A percentile compares a stretch with the other conserved stretches of the same genome.
Evolutionary conservation across 53 echinoderm and acorn worm genomes (phyloP).

Genomic region (Patiria pectinifera): DNA sequence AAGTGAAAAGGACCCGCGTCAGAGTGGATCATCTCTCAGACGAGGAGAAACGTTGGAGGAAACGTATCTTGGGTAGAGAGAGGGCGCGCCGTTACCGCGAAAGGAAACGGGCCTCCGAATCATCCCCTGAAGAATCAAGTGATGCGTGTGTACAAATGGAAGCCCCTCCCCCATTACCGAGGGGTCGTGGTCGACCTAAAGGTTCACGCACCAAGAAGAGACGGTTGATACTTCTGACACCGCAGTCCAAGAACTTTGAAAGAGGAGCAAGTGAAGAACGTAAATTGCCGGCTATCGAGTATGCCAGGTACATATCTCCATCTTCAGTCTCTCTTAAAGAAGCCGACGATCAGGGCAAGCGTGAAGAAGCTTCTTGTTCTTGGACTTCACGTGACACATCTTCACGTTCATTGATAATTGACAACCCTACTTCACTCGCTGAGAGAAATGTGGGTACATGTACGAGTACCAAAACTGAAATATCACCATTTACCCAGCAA

Average conservation of each 20-base stretch:
- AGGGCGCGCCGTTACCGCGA: constrained; percentile 55
- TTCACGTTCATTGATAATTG: not conserved
- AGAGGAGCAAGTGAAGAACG: not conserved
- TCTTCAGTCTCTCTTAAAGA: not conserved
- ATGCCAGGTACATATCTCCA: not conserved
- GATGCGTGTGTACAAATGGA: not conserved
- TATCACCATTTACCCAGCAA: not conserved
- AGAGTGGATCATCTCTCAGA: constrained; percentile 42
- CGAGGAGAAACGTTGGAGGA: constrained; percentile 38
- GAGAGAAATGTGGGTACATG: not conserved
- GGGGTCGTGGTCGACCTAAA: constrained; percentile 1
- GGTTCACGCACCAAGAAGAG: not conserved
- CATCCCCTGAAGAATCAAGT: not conserved
- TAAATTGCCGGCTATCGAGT: not conserved
- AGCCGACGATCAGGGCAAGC: not conserved
- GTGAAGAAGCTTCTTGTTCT: not conserved
- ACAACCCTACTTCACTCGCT: not conserved
- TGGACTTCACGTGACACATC: not conserved
- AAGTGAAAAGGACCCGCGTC: constrained; percentile 35
- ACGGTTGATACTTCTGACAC: not conserved
- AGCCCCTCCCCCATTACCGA: not conserved
- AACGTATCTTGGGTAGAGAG: constrained; percentile 32
- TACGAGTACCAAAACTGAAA: not conserved
- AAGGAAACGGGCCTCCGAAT: constrained; percentile 25
- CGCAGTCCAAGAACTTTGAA: not conserved